These are phyloP conservation scores for Agrotis exclamationis DNA, from an alignment of 2,888 invertebrate genomes.

Conservation along the genomic window DNA sequence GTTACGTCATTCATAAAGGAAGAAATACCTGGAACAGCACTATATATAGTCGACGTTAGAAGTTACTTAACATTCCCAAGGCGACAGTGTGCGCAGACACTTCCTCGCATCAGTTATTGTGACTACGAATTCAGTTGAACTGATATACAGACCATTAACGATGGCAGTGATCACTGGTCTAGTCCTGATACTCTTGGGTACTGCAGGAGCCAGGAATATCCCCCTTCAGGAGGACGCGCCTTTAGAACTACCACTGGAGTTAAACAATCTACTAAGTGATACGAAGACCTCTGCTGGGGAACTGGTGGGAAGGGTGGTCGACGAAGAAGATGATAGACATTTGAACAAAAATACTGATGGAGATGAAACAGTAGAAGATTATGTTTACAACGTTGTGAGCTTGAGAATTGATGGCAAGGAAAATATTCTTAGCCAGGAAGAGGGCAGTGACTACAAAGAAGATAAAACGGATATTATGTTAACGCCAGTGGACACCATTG, in stretches of 20 bases:
- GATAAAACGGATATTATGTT: not conserved
- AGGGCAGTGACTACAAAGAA: not conserved
- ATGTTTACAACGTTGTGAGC: not conserved
- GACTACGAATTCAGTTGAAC: constrained; percentile 30
- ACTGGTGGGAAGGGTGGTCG: too few relatives aligned
- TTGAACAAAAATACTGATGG: not conserved
- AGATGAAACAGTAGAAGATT: not conserved
- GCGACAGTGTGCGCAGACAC: not conserved
- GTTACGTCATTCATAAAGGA: constrained; percentile 18
- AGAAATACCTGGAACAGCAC: not conserved
- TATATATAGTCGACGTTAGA: constrained; percentile 15
- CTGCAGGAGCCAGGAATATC: constrained; percentile 32
- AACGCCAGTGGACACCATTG: not conserved
- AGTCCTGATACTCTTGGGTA: constrained; percentile 34
- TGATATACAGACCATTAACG: constrained; percentile 35
- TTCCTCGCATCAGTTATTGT: constrained; percentile 17
- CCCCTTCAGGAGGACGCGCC: not conserved
- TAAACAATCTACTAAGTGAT: not conserved
- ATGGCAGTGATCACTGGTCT: constrained; percentile 43
- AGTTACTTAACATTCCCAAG: constrained; percentile 9
- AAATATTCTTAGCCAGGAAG: not conserved
- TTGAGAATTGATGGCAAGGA: not conserved
- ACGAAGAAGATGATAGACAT: not conserved
- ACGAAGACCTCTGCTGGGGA: not conserved
- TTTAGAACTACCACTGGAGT: not conserved